Conservation (phyloP, 2,113 vertebrate genomes). For the Bufo gargarizans region DNA sequence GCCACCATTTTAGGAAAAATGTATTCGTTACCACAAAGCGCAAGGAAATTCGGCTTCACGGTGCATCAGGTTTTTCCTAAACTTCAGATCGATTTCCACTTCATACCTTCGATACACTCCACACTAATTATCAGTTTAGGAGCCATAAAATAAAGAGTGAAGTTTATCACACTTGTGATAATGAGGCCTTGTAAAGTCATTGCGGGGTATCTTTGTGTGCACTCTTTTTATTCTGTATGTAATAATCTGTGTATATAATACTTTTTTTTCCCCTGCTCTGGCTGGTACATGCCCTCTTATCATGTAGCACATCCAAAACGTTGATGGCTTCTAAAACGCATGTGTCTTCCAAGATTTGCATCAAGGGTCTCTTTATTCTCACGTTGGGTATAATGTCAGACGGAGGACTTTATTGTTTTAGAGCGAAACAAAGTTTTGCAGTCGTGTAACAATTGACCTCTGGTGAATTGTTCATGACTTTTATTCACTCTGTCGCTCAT, state of each 20-base stretch:
- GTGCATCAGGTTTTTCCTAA: too few relatives aligned
- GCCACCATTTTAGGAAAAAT: too few relatives aligned
- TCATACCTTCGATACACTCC: too few relatives aligned
- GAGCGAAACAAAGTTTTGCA: conserved; percentile 7
- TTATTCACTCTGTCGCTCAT: conserved; percentile 41
- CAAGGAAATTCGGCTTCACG: too few relatives aligned
- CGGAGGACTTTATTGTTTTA: conserved; percentile 20
- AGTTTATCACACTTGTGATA: too few relatives aligned
- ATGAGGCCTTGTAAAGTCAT: too few relatives aligned
- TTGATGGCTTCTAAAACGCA: not conserved
- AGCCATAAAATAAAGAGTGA: too few relatives aligned
- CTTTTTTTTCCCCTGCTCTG: not conserved
- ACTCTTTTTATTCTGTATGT: not conserved
- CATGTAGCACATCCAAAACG: not conserved
- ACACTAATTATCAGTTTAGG: too few relatives aligned
- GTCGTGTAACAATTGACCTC: conserved; percentile 43
- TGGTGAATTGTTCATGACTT: conserved; percentile 46
- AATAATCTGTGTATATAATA: not conserved
- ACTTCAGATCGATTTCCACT: too few relatives aligned
- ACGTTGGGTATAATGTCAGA: not conserved
- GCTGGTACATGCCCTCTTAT: not conserved
- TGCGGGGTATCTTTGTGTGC: not conserved
- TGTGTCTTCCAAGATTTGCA: not conserved
- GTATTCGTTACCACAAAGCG: too few relatives aligned
- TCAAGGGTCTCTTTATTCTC: not conserved